These are phyloP conservation scores for Dioctria rufipes DNA, from an alignment of 2,888 invertebrate species.

Conservation along the genomic window DNA sequence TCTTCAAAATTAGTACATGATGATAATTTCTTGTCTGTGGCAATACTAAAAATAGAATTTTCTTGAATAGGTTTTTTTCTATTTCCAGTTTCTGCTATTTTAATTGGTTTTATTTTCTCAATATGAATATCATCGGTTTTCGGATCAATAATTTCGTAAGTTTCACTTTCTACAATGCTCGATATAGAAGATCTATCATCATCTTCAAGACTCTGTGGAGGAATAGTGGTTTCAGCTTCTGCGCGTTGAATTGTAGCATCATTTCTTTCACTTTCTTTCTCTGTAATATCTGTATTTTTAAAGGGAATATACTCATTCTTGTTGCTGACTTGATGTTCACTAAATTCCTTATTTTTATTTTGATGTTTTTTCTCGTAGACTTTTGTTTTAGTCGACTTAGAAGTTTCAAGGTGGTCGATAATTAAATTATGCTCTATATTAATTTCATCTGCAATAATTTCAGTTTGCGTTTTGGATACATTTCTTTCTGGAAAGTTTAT, in stretches of 20 bases:
- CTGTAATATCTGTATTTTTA: neutral
- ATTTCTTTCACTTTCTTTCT: neutral
- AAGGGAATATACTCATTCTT: too few relatives aligned
- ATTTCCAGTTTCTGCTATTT: neutral
- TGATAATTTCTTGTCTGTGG: constrained; percentile 23
- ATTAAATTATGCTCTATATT: too few relatives aligned
- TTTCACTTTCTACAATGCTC: constrained; percentile 41
- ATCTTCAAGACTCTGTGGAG: constrained; percentile 11
- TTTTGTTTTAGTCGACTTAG: neutral
- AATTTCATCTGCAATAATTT: too few relatives aligned
- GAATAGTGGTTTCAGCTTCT: neutral
- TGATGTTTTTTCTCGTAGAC: neutral
- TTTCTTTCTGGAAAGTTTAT: neutral
- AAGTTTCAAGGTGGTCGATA: too few relatives aligned
- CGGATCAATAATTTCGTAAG: constrained; percentile 5
- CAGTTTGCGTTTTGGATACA: neutral
- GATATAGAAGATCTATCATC: constrained; percentile 13
- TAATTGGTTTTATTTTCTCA: constrained; percentile 35
- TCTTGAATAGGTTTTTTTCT: neutral
- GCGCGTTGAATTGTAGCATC: neutral
- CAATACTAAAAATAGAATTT: constrained; percentile 25
- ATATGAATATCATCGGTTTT: constrained; percentile 35
- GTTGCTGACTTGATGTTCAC: neutral
- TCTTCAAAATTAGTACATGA: constrained; percentile 2
- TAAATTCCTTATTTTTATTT: neutral